Conservation (phyloP, 2,888 invertebrate genomes). For the Amphipoea oculea region DNA sequence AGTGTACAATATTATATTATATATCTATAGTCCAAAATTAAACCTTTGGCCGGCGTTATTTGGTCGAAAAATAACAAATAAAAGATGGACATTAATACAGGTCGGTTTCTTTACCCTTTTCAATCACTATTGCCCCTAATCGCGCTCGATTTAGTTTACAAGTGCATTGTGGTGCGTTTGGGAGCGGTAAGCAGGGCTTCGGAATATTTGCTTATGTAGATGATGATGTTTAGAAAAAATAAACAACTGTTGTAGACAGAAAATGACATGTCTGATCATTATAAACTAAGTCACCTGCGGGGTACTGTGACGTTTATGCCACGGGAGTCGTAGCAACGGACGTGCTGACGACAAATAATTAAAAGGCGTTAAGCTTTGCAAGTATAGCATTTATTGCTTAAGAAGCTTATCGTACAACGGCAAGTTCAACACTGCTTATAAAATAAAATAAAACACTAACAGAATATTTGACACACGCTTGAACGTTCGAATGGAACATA, state of each 20-base stretch:
- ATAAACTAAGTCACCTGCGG: not conserved
- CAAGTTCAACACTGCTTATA: too few species aligned
- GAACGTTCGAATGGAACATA: too few species aligned
- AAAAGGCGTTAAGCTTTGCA: too few species aligned
- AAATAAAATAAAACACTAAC: too few species aligned
- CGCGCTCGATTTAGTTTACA: constrained; percentile 85
- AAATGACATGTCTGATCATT: not conserved
- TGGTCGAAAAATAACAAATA: constrained; percentile 77
- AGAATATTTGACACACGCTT: too few species aligned
- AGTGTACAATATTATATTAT: constrained; percentile 64
- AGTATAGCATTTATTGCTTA: too few species aligned
- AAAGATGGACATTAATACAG: constrained; percentile 78
- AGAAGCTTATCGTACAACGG: too few species aligned
- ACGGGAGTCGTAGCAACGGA: too few species aligned
- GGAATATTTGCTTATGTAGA: too few species aligned
- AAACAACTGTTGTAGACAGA: too few species aligned
- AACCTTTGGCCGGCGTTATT: constrained; percentile 72
- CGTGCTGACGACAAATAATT: too few species aligned
- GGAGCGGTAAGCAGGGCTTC: constrained; percentile 53
- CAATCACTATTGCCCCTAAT: constrained; percentile 90
- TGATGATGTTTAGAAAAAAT: not conserved
- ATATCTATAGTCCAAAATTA: constrained; percentile 71
- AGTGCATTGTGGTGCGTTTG: constrained; percentile 65
- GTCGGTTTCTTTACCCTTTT: constrained; percentile 86
- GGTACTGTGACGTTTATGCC: too few species aligned